Conservation (phyloP, 2,888 invertebrate genomes). For the Calameuta idolon region DNA sequence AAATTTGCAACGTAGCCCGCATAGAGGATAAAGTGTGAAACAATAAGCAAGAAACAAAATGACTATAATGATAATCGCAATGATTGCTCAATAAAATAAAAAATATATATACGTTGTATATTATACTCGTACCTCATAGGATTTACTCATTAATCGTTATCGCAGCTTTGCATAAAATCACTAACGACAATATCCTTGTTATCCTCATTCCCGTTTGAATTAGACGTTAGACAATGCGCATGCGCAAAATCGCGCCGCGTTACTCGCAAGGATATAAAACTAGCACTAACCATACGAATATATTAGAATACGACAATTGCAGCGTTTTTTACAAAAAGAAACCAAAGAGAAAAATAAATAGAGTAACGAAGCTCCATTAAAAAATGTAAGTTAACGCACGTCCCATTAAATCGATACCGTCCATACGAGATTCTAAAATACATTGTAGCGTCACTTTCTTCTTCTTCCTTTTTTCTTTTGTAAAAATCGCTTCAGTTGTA, state of each 20-base stretch:
- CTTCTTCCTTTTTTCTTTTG: slow-evolving; percentile 24
- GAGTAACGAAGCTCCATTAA: background rate
- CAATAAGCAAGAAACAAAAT: background rate
- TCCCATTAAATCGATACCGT: background rate
- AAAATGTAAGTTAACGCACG: background rate
- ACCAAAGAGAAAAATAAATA: slow-evolving; percentile 3
- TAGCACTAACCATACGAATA: slow-evolving; percentile 8
- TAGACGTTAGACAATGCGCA: background rate
- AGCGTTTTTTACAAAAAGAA: slow-evolving; percentile 21
- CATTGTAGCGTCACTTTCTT: background rate
- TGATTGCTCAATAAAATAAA: slow-evolving; percentile 9
- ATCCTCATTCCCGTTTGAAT: background rate
- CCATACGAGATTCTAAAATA: background rate
- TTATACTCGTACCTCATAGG: background rate
- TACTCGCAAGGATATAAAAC: slow-evolving; percentile 11
- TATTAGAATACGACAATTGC: slow-evolving; percentile 15
- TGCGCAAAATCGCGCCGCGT: background rate
- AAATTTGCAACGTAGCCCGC: background rate
- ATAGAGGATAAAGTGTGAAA: background rate
- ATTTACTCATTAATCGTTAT: background rate
- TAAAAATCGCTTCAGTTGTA: slow-evolving; percentile 33
- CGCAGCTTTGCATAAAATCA: slow-evolving; percentile 19
- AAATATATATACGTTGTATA: background rate
- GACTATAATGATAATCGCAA: background rate
- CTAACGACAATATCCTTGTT: slow-evolving; percentile 18